phyloP scores from a whole-genome alignment of 2,888 invertebrate genomes.

The Tuta absoluta region DNA sequence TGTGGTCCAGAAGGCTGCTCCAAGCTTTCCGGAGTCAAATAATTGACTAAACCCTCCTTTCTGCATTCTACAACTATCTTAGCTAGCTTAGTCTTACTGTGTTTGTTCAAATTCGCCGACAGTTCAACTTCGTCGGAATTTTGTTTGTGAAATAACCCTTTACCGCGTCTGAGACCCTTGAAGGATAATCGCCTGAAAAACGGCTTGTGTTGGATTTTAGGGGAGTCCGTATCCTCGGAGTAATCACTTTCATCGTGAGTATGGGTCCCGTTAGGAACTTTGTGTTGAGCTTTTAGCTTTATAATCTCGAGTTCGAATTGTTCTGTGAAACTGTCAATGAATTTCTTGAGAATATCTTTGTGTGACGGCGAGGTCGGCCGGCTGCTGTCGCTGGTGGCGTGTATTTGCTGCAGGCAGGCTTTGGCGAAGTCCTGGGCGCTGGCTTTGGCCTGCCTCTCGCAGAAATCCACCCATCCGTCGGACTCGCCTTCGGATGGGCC shows the following conservation, averaged over 20 bases:
- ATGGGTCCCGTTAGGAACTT: constrained; percentile 74
- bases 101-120: constrained; percentile 83
- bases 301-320: constrained; percentile 91
- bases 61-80: constrained; percentile 96
- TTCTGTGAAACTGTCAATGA: constrained; percentile 91
- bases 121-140: constrained; percentile 93
- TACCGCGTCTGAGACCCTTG: constrained; percentile 90
- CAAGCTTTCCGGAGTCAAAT: constrained; percentile 94
- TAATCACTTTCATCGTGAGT: constrained; percentile 83
- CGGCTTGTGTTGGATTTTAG: constrained; percentile 90
- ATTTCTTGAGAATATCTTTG: constrained; percentile 90
- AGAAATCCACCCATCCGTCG: constrained; percentile 90
- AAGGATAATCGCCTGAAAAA: constrained; percentile 94
- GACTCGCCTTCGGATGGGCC: constrained; percentile 83
- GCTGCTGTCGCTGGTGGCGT: constrained; percentile 85
- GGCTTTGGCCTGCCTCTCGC: constrained; percentile 91
- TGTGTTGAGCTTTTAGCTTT: constrained; percentile 69
- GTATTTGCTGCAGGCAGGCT: constrained; percentile 90
- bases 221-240: constrained; percentile 89
- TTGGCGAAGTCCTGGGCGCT: constrained; percentile 94
- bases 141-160: constrained; percentile 93
- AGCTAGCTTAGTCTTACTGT: constrained; percentile 91
- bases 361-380: constrained; percentile 84
- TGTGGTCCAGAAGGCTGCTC: constrained; percentile 91
- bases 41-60: constrained; percentile 96